Conservation (phyloP, 2,113 vertebrate genomes). For the Nothobranchius kuhntae region DNA sequence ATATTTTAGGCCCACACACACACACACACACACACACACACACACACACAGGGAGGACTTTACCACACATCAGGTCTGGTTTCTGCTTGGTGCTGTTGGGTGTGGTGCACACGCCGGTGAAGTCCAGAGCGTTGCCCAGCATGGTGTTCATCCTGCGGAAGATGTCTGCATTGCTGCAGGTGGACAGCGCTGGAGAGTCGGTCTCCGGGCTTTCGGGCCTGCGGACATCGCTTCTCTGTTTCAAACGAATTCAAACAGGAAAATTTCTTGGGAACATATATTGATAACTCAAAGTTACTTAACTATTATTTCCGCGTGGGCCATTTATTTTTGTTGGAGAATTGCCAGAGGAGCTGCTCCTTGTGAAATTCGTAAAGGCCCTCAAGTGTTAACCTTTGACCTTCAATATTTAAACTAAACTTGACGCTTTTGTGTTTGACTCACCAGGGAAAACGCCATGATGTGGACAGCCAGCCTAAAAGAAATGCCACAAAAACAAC, state of each 20-base stretch:
- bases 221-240: conserved; percentile 87
- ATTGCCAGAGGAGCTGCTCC: neutral
- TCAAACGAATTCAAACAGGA: neutral
- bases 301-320: too few species aligned
- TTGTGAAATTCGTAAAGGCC: neutral
- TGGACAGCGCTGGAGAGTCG: conserved; percentile 88
- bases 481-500: conserved; percentile 53
- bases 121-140: conserved; percentile 94
- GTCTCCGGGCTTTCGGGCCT: conserved; percentile 85
- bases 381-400: neutral
- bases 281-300: too few species aligned
- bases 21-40: too few species aligned
- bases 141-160: conserved; percentile 97
- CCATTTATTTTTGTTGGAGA: neutral
- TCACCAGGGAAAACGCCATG: conserved; percentile 84
- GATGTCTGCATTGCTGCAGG: conserved; percentile 94
- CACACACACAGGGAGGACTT: neutral
- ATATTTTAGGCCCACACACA: too few species aligned
- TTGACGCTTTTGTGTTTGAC: conserved; percentile 27
- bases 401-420: neutral
- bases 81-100: conserved; percentile 81
- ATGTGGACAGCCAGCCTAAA: conserved; percentile 32
- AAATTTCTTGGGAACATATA: neutral
- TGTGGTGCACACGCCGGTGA: conserved; percentile 93
- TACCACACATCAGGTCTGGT: conserved; percentile 86